Conservation (phyloP, 2,113 vertebrate genomes). For the Bubo bubo region DNA sequence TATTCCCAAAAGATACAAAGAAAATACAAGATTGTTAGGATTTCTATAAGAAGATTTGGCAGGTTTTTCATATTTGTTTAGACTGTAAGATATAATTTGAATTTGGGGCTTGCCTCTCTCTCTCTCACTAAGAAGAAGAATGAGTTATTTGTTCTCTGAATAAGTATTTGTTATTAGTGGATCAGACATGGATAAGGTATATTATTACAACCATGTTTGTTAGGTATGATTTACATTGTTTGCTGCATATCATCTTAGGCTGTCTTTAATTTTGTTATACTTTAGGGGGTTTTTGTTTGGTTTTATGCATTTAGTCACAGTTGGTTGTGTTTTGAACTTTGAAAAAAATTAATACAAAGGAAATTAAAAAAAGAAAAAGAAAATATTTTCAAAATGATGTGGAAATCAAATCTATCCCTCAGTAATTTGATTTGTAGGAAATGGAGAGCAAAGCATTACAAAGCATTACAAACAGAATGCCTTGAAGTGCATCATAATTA, state of each 20-base stretch:
- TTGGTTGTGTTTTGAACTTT: constrained; percentile 79
- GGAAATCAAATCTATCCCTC: constrained; percentile 81
- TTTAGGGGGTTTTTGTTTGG: constrained; percentile 74
- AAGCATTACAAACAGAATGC: constrained; percentile 80
- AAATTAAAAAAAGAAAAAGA: constrained; percentile 82
- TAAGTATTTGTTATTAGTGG: constrained; percentile 78
- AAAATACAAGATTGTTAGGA: constrained; percentile 60
- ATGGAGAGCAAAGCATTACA: constrained; percentile 81
- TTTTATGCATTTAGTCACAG: constrained; percentile 82
- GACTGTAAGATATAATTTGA: constrained; percentile 69
- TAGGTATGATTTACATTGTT: constrained; percentile 73
- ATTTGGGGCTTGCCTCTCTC: constrained; percentile 59
- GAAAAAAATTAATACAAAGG: constrained; percentile 81
- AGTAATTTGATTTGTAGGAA: constrained; percentile 84
- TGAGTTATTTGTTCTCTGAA: constrained; percentile 71
- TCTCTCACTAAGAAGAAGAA: constrained; percentile 59
- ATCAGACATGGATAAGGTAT: constrained; percentile 77
- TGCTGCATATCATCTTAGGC: constrained; percentile 69
- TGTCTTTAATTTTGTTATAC: constrained; percentile 80
- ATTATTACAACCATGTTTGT: constrained; percentile 72
- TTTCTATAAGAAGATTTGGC: constrained; percentile 68
- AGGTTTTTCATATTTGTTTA: constrained; percentile 69
- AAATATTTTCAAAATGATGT: constrained; percentile 85
- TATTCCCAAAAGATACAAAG: constrained; percentile 53
- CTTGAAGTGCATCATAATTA: constrained; percentile 83